Evolutionary conservation across 2,113 vertebrate genomes (phyloP).

Genomic region (Sialia sialis): DNA sequence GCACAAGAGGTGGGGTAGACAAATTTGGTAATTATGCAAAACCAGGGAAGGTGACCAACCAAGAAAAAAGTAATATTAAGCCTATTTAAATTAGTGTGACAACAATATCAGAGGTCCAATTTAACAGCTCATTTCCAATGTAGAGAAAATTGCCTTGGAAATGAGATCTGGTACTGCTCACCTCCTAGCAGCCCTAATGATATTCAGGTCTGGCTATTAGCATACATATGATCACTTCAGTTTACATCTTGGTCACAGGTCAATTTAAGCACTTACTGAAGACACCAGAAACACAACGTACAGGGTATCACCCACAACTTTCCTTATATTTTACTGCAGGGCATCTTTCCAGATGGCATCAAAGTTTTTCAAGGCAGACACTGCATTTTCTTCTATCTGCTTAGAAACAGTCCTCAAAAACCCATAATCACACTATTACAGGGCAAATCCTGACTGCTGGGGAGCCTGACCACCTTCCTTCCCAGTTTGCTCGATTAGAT

Average conservation of each 20-base stretch:
- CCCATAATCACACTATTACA: background rate
- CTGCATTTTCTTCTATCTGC: background rate
- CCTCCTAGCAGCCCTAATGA: background rate
- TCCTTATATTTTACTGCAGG: background rate
- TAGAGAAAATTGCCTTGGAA: constrained; percentile 1
- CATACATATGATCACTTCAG: background rate
- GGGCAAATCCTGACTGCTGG: background rate
- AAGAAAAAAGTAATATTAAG: background rate
- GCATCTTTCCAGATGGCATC: background rate
- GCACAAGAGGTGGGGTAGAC: background rate
- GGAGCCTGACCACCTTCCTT: background rate
- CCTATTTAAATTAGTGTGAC: background rate
- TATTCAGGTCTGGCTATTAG: background rate
- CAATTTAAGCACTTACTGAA: background rate
- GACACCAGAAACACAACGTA: background rate
- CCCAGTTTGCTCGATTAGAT: background rate
- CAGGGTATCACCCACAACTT: background rate
- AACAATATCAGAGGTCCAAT: background rate
- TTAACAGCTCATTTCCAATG: constrained; percentile 10
- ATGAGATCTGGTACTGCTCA: background rate
- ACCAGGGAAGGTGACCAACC: background rate
- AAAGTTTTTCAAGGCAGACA: background rate
- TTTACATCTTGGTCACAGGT: background rate
- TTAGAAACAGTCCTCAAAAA: background rate
- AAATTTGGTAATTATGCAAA: constrained; percentile 25